Evolutionary conservation across 2,797 vertebrate species (phyloP).

Genomic region (Octomys mimax): DNA sequence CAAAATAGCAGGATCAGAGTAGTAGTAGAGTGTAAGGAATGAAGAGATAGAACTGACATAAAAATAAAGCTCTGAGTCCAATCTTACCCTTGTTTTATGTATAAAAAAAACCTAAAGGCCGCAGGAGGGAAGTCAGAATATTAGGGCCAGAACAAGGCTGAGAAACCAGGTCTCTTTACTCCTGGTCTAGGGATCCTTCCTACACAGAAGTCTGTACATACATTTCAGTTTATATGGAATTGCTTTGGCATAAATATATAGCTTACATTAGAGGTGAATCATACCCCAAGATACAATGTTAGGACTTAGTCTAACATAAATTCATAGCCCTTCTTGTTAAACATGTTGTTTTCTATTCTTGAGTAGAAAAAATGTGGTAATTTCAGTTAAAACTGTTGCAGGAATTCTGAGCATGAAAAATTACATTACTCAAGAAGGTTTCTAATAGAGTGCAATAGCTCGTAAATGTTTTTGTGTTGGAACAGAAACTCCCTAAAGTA

Average conservation of each 20-base stretch:
- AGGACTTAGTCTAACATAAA: constrained; percentile 43
- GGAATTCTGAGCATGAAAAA: constrained; percentile 45
- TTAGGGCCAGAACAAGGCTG: background rate
- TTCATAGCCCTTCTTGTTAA: constrained; percentile 45
- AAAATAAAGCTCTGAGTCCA: background rate
- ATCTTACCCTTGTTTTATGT: constrained; percentile 5
- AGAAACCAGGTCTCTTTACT: background rate
- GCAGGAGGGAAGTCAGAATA: constrained; percentile 41
- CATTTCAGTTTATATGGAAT: constrained; percentile 53
- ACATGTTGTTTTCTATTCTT: constrained; percentile 39
- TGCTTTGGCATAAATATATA: constrained; percentile 51
- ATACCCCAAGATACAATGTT: background rate
- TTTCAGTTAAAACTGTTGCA: constrained; percentile 64
- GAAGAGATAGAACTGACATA: constrained; percentile 44
- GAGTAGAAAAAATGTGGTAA: constrained; percentile 55
- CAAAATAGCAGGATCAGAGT: background rate
- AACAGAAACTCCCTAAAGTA: constrained; percentile 65
- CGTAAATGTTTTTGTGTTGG: constrained; percentile 31
- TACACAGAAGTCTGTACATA: background rate
- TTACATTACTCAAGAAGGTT: constrained; percentile 41
- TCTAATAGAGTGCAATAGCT: constrained; percentile 52
- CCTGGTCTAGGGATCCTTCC: background rate
- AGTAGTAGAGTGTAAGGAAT: constrained; percentile 32
- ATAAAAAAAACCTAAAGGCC: background rate
- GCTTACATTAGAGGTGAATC: constrained; percentile 19